Conservation (phyloP, 2,888 invertebrate genomes). For the Hoplodrina ambigua region DNA sequence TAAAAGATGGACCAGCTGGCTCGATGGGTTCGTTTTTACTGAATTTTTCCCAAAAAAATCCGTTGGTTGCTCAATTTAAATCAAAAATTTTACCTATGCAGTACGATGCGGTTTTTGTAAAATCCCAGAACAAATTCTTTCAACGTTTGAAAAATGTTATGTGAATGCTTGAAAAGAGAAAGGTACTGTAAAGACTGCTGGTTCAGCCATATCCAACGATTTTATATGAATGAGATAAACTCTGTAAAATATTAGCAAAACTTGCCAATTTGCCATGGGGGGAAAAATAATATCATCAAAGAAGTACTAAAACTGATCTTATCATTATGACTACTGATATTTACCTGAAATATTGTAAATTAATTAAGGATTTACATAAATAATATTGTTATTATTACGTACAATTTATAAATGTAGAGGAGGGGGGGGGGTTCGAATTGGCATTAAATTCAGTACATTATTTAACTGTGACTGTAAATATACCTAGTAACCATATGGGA, state of each 20-base stretch:
- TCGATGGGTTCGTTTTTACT: conserved; percentile 43
- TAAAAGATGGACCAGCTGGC: conserved; percentile 53
- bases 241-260: too few species aligned
- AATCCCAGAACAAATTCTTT: conserved; percentile 37
- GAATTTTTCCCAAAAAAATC: conserved; percentile 42
- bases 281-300: too few species aligned
- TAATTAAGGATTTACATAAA: too few species aligned
- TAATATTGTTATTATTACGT: too few species aligned
- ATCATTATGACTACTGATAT: too few species aligned
- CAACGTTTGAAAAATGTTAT: conserved; percentile 39
- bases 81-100: conserved; percentile 45
- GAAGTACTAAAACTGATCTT: too few species aligned
- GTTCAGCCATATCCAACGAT: too few species aligned
- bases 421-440: too few species aligned
- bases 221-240: too few species aligned
- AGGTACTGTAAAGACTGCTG: background rate
- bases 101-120: conserved; percentile 27
- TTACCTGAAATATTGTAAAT: too few species aligned
- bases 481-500: conserved; percentile 3
- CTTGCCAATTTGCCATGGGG: too few species aligned
- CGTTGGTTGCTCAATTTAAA: conserved; percentile 48
- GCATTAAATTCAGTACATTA: background rate
- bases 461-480: conserved; percentile 12
- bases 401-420: too few species aligned
- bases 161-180: background rate